phyloP scores from a whole-genome alignment of 2,113 vertebrate genomes.

The Thalassoma bifasciatum region DNA sequence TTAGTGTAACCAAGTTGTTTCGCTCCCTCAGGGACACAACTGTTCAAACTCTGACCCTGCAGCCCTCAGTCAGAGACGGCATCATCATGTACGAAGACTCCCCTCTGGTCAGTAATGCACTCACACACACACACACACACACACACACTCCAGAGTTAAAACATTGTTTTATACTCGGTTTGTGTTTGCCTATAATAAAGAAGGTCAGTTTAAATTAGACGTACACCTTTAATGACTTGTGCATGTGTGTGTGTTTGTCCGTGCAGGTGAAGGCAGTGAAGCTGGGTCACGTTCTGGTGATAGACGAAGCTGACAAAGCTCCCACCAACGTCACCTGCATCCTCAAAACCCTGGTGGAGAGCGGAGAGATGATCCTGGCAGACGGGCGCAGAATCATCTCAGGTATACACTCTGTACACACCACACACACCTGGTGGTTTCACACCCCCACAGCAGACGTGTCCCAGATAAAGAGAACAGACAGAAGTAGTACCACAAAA shows the following conservation, averaged over 20 bases:
- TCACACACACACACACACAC: not conserved
- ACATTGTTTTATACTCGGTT: no score
- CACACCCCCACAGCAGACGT: slow-evolving; percentile 17
- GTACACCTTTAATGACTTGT: no score
- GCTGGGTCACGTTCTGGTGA: slow-evolving; percentile 91
- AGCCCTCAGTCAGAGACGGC: slow-evolving; percentile 94
- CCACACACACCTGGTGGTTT: not conserved
- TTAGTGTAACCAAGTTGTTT: no score
- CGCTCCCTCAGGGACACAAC: slow-evolving; percentile 90
- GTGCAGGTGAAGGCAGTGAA: slow-evolving; percentile 95
- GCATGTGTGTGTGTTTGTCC: slow-evolving; percentile 11
- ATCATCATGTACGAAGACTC: slow-evolving; percentile 96
- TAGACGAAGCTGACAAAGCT: slow-evolving; percentile 98
- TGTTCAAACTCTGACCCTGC: slow-evolving; percentile 95
- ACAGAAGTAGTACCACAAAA: slow-evolving; percentile 1
- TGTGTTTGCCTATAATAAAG: no score
- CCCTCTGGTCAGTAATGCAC: slow-evolving; percentile 82
- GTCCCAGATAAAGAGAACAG: slow-evolving; percentile 29
- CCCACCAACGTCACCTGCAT: slow-evolving; percentile 98
- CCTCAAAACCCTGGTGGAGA: slow-evolving; percentile 97
- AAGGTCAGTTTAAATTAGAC: no score
- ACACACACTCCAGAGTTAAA: no score
- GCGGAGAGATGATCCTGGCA: slow-evolving; percentile 96
- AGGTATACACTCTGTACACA: slow-evolving; percentile 81
- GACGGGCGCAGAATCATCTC: slow-evolving; percentile 94